Conservation (phyloP, 2,113 vertebrate genomes). For the Chloroceryle aenea region DNA sequence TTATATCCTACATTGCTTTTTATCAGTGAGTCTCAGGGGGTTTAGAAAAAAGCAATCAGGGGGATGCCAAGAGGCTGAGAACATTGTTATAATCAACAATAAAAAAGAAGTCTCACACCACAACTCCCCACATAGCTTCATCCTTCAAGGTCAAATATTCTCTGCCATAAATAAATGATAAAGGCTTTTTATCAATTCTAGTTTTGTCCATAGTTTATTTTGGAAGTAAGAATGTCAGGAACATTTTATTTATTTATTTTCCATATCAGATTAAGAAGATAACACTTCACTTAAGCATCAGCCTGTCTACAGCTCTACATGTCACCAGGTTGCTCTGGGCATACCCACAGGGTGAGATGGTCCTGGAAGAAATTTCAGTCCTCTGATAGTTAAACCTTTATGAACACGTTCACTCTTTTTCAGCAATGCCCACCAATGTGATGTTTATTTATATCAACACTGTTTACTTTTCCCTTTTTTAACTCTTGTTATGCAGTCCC, state of each 20-base stretch:
- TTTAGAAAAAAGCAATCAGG: neutral
- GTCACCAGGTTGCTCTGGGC: neutral
- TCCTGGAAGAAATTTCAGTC: neutral
- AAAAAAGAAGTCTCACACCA: neutral
- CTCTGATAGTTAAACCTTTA: neutral
- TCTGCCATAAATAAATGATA: neutral
- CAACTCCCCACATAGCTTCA: neutral
- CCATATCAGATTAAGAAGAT: neutral
- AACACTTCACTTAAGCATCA: neutral
- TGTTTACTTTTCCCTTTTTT: neutral
- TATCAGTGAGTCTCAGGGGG: accelerated
- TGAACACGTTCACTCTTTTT: neutral
- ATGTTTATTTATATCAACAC: neutral
- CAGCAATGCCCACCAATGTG: neutral
- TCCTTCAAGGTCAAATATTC: neutral
- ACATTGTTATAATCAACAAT: neutral
- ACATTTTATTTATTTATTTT: neutral
- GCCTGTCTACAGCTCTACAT: neutral
- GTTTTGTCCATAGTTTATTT: neutral
- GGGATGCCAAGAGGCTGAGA: neutral
- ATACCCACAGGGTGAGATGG: neutral
- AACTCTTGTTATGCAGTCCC: neutral
- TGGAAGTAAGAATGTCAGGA: neutral
- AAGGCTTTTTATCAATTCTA: neutral
- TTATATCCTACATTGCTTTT: neutral